Evolutionary conservation across 2,797 vertebrate species (phyloP), one percentile per base, ranked within the genome.

Genomic region (Taenioides sp.): DNA sequence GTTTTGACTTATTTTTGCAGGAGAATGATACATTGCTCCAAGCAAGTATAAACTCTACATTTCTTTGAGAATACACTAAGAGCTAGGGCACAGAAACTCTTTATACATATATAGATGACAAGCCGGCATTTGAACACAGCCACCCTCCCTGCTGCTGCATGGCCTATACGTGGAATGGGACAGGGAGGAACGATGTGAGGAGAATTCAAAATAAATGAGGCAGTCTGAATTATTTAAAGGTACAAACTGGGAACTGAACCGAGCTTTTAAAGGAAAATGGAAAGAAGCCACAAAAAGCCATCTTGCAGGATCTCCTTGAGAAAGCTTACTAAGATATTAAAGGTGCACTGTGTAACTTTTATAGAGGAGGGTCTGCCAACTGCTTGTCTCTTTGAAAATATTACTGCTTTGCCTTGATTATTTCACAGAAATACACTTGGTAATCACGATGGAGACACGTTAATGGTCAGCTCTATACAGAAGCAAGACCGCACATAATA

Each of bases 201-300:
- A 80, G 87, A 88, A 92, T 93, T 89, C 82, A 84, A 92, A 92
- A 93, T 91, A 93, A 92, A 93, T 85, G 88, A 92, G 80, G 79
- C 75, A 49, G 77, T 20, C 65, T 93, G 73, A 92, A 94, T 94
- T 91, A 93, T 94, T 94, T 82, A 94, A 71, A 79, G 63, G 54
- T 90, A 93, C 92, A 94, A 94, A 94, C 92, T 89, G 90, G 91
- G 87, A 92, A 92, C 88, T 92, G 88, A 90, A 86, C 77, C 78
- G 74, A 55, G 85, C 86, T 92, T 93, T 91, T 88, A 87, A 80
- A 75, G 70, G 69, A 72, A 85, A 83, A 85, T 74, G 75, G 74
- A 81, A 85, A 90, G 87, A 73, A 68, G 82, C 75, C 81, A 82
- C 68, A 87, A 86, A 90, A 85, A 84, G 76, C 77, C 66, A 83